These are phyloP conservation scores for Dasypus novemcinctus DNA, from an alignment of 2,113 vertebrate genomes.

Conservation along the genomic window DNA sequence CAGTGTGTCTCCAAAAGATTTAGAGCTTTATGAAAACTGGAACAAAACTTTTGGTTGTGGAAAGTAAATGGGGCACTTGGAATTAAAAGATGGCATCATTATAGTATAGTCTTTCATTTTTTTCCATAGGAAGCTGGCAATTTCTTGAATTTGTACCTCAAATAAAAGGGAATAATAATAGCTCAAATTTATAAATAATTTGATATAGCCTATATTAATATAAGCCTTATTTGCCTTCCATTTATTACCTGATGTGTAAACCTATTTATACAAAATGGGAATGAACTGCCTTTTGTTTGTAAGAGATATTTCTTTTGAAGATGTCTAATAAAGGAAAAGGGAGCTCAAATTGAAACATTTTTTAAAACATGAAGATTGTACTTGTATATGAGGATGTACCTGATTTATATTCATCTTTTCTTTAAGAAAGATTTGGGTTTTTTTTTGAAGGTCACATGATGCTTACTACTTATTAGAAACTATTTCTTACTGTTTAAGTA, in stretches of 20 bases:
- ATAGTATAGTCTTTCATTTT: not conserved
- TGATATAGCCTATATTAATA: not conserved
- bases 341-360: not conserved
- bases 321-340: not conserved
- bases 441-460: not conserved
- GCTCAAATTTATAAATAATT: not conserved
- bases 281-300: not conserved
- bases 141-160: not conserved
- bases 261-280: not conserved
- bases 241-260: not conserved
- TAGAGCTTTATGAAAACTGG: constrained; percentile 95
- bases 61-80: constrained; percentile 75
- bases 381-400: not conserved
- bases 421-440: not conserved
- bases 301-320: not conserved
- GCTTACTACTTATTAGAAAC: not conserved
- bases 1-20: constrained; percentile 91
- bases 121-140: not conserved
- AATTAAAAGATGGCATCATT: not conserved
- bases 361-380: not conserved
- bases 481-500: not conserved
- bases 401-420: not conserved
- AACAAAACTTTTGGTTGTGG: constrained; percentile 95
- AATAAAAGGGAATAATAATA: not conserved
- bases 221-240: not conserved